Conservation (phyloP, 1,140 invertebrate species). For the Macrosteles quadrilineatus region DNA sequence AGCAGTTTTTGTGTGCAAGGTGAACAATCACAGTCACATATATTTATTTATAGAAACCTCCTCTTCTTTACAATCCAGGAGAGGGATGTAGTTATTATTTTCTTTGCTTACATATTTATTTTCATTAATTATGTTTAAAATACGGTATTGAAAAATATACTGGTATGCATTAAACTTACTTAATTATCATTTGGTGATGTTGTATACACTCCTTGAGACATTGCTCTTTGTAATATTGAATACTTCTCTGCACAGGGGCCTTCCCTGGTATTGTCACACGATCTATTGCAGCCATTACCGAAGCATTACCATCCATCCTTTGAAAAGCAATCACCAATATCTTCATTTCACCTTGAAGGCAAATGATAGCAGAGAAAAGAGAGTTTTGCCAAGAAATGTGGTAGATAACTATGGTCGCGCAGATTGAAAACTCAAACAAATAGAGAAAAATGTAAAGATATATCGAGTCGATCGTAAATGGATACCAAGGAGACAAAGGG, state of each 20-base stretch:
- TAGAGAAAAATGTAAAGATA: not conserved
- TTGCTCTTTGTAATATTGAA: not conserved
- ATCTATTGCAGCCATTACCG: not conserved
- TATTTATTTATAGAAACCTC: too few relatives aligned
- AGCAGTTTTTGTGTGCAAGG: too few relatives aligned
- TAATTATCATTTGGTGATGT: not conserved
- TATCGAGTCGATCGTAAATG: not conserved
- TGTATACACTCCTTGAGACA: not conserved
- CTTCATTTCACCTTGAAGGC: slow-evolving; percentile 4
- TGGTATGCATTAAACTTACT: not conserved
- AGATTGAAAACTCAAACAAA: not conserved
- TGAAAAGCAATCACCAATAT: not conserved
- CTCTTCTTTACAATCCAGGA: too few relatives aligned
- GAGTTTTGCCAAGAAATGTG: slow-evolving; percentile 6
- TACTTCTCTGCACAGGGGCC: too few relatives aligned
- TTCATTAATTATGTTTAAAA: too few relatives aligned
- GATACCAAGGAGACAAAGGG: not conserved
- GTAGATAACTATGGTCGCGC: not conserved
- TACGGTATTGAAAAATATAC: too few relatives aligned
- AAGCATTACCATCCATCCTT: not conserved
- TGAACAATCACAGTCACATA: too few relatives aligned
- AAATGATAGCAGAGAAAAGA: not conserved
- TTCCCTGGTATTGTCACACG: not conserved
- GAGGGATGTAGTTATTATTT: too few relatives aligned
- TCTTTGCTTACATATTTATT: too few relatives aligned